Evolutionary conservation across 2,888 invertebrate species (phyloP).

Genomic region (Agrochola macilenta): DNA sequence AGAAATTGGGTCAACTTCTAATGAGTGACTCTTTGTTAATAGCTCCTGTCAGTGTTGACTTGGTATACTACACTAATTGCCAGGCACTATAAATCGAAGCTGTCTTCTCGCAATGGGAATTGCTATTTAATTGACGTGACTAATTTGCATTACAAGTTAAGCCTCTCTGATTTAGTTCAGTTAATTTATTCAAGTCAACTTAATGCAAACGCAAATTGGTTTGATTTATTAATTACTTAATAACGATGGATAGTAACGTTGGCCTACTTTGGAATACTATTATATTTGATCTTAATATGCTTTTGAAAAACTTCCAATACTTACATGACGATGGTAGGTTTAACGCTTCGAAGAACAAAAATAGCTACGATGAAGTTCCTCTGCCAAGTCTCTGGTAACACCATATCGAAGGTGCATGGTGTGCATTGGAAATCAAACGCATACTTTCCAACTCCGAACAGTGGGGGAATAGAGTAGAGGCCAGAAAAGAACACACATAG

Average conservation of each 20-base stretch:
- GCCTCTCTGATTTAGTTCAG: slow-evolving; percentile 20
- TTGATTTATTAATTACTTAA: slow-evolving; percentile 16
- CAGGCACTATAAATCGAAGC: slow-evolving; percentile 15
- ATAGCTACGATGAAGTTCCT: slow-evolving; percentile 76
- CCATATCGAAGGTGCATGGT: slow-evolving; percentile 83
- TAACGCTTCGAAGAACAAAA: slow-evolving; percentile 80
- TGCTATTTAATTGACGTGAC: slow-evolving; percentile 30
- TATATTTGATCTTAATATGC: neutral
- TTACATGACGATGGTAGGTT: slow-evolving; percentile 84
- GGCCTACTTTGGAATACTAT: neutral
- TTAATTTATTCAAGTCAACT: slow-evolving; percentile 22
- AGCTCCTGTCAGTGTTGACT: neutral
- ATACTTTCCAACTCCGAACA: slow-evolving; percentile 82
- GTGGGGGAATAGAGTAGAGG: slow-evolving; percentile 81
- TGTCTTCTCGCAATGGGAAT: slow-evolving; percentile 16
- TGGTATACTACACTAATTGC: slow-evolving; percentile 27
- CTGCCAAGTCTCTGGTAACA: slow-evolving; percentile 76
- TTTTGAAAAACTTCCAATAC: slow-evolving; percentile 56
- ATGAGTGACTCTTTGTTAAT: slow-evolving; percentile 12
- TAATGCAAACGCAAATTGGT: slow-evolving; percentile 26
- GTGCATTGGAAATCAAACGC: slow-evolving; percentile 83
- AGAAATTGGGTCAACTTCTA: slow-evolving; percentile 7
- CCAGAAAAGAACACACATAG: slow-evolving; percentile 80
- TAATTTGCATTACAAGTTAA: slow-evolving; percentile 36
- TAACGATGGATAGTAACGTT: neutral